Evolutionary conservation across 35 echinoderm and acorn worm genomes (phyloP), one percentile per base, ranked within the genome.

Genomic region (Ophioderma brevispina): DNA sequence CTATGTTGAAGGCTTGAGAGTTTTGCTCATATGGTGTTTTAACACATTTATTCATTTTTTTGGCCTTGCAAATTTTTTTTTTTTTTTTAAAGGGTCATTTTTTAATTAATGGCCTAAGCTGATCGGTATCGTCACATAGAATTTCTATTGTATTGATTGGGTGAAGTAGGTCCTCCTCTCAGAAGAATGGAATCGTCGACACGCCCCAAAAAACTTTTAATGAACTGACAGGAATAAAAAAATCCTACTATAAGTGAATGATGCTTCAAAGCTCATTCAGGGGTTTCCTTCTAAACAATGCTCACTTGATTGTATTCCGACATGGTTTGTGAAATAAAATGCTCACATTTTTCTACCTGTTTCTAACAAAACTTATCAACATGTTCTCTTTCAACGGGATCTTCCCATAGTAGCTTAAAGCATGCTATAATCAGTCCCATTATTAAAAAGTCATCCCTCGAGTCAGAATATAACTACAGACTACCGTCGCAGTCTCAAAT

Each of bases 401-500:
- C n/a, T 77, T 94, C 28, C 81, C 87, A 46, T 15, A n/a, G 25
- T n/a, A 14, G 10, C 0, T 32, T 90, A 38, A 90, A 90, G 41
- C n/a, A 70, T 8, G 92, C 87, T 31, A 79, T 90, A 36, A 81
- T 94, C 5, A 86, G 18, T 35, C 87, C 92, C 13, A 78, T 94
- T 35, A 49, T 94, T 17, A 94, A 94, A 55, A 94, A 90, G 43
- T n/a, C 81, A 77, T 78, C 81, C 14, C 50, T 64, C 28, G 87
- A 90, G n/a, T 56, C n/a, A 28, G 32, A 37, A 90, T 31, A n/a
- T 39, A 33, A 46, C 86, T 38, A 56, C 35, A 31, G 80, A 94
- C 43, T 94, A 95, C 46, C 35, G 89, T 25, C 88, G n/a, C 89
- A 63, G 84, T 95, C 35, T 77, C 77, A 3, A 91, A 95, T 80